Conservation (phyloP, 2,113 vertebrate genomes). For the Dipodomys stephensi region DNA sequence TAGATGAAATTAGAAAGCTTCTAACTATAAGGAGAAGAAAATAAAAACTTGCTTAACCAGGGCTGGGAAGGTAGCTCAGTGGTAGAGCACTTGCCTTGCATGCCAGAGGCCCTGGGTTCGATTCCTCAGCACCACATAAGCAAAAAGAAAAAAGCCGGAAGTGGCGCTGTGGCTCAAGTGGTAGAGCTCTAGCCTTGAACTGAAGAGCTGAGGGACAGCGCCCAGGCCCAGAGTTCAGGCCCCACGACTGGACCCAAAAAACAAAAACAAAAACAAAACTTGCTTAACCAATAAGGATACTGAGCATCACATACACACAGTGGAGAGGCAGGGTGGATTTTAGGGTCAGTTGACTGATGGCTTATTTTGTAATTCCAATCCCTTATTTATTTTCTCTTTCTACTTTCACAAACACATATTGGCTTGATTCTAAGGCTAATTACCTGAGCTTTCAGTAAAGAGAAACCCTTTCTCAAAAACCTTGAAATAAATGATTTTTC, state of each 20-base stretch:
- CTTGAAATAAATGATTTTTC: conserved; percentile 5
- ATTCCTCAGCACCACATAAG: too few species aligned
- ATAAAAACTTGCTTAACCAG: conserved; percentile 30
- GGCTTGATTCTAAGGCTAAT: conserved; percentile 33
- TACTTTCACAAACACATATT: background rate
- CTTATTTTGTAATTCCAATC: conserved; percentile 42
- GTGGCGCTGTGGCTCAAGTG: too few species aligned
- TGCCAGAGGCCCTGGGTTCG: too few species aligned
- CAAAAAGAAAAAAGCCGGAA: too few species aligned
- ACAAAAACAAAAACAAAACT: background rate
- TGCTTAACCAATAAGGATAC: conserved; percentile 29
- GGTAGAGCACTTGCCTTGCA: too few species aligned
- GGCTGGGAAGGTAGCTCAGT: too few species aligned
- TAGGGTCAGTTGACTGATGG: background rate
- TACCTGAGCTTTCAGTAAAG: background rate
- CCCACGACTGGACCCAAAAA: too few species aligned
- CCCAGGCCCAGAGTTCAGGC: too few species aligned
- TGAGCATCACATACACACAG: conserved; percentile 17
- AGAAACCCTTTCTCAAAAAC: conserved; percentile 41
- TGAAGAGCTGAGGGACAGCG: too few species aligned
- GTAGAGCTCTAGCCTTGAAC: too few species aligned
- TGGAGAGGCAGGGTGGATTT: background rate
- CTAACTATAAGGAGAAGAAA: conserved; percentile 12
- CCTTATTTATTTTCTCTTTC: conserved; percentile 37
- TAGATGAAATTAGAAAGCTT: conserved; percentile 26